These are phyloP conservation scores for Mactromeris polynyma DNA, from an alignment of 2,888 invertebrate species.

Conservation along the genomic window DNA sequence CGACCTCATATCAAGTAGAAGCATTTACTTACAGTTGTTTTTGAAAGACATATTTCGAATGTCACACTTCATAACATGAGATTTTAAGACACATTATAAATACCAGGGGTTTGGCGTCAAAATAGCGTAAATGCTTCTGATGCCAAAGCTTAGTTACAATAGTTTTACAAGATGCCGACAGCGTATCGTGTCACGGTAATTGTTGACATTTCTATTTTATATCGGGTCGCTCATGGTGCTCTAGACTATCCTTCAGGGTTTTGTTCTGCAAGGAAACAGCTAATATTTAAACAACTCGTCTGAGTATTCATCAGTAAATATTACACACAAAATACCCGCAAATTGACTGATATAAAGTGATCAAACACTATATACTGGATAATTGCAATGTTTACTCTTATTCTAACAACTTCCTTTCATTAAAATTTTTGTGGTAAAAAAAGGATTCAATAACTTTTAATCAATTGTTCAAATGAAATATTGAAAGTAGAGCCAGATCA, in stretches of 20 bases:
- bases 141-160: too few species aligned
- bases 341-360: background rate
- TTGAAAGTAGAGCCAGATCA: background rate
- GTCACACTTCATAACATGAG: too few species aligned
- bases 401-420: background rate
- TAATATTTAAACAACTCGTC: slow-evolving; percentile 14
- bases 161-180: too few species aligned
- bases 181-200: background rate
- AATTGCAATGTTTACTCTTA: background rate
- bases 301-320: background rate
- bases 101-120: too few species aligned
- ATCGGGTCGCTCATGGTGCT: background rate
- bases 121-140: too few species aligned
- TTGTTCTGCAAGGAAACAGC: background rate
- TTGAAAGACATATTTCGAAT: too few species aligned
- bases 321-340: background rate
- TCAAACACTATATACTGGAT: background rate
- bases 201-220: background rate
- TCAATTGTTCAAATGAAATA: background rate
- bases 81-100: too few species aligned
- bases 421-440: background rate
- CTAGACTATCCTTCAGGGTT: background rate
- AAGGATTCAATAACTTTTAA: background rate
- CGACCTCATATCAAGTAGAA: too few species aligned
- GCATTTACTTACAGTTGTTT: too few species aligned